Evolutionary conservation across 2,888 invertebrate species (phyloP).

Genomic region (Metallyticus violacea): DNA sequence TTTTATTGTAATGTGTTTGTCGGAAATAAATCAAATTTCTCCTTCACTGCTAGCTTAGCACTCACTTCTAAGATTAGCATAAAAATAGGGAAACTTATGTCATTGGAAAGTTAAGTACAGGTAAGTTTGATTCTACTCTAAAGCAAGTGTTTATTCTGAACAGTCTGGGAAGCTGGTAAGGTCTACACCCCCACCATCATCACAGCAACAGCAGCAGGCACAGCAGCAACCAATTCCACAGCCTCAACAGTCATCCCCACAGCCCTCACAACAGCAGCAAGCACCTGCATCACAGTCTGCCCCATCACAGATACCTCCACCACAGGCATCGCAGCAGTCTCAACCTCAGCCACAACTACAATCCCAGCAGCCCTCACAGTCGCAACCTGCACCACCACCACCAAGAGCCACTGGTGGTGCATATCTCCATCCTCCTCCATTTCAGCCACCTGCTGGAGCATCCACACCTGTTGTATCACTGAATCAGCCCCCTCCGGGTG

Average conservation of each 20-base stretch:
- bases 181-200: constrained; percentile 54
- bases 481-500: constrained; percentile 15
- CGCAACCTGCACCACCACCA: constrained; percentile 5
- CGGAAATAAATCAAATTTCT: too few relatives aligned
- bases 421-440: constrained; percentile 23
- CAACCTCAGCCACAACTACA: constrained; percentile 34
- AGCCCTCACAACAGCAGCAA: constrained; percentile 39
- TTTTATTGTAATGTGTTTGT: too few relatives aligned
- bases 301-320: background rate
- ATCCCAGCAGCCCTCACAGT: constrained; percentile 35
- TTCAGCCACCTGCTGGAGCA: constrained; percentile 13
- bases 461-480: constrained; percentile 21
- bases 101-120: too few relatives aligned
- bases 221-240: constrained; percentile 34
- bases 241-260: constrained; percentile 44
- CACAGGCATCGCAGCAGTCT: constrained; percentile 35
- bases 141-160: background rate
- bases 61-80: too few relatives aligned
- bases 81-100: too few relatives aligned
- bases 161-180: constrained; percentile 66
- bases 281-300: constrained; percentile 40
- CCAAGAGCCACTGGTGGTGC: constrained; percentile 2
- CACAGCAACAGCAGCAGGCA: constrained; percentile 11
- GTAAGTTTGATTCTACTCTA: too few relatives aligned
- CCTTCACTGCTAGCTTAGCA: too few relatives aligned